Conservation (phyloP, 2,888 invertebrate species). For the Drosophila pullipes region DNA sequence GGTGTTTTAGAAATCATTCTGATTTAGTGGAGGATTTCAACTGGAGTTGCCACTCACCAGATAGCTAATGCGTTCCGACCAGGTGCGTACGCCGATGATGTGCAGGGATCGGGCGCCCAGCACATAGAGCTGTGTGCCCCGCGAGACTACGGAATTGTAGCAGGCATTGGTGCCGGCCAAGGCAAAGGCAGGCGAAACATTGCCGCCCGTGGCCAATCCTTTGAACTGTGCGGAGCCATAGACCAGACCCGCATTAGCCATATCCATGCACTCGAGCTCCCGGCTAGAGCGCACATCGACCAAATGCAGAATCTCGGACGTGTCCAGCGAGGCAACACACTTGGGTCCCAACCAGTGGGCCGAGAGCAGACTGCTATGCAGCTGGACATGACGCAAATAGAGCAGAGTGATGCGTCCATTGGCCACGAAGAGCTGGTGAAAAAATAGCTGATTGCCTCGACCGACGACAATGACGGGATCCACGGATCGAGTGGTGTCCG, state of each 20-base stretch:
- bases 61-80: constrained; percentile 89
- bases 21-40: neutral
- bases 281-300: constrained; percentile 95
- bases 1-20: neutral
- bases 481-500: constrained; percentile 88
- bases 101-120: constrained; percentile 89
- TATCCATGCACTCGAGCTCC: constrained; percentile 93
- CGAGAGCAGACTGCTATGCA: constrained; percentile 90
- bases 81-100: constrained; percentile 88
- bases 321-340: constrained; percentile 94
- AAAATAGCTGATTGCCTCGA: constrained; percentile 92
- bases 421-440: constrained; percentile 89
- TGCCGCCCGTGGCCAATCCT: constrained; percentile 97
- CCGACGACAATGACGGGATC: constrained; percentile 96
- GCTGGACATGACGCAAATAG: constrained; percentile 90
- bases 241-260: constrained; percentile 92
- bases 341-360: constrained; percentile 93
- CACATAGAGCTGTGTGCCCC: constrained; percentile 89
- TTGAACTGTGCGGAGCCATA: constrained; percentile 94
- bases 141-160: constrained; percentile 90
- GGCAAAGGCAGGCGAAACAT: constrained; percentile 90
- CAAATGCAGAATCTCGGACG: constrained; percentile 92
- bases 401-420: constrained; percentile 87
- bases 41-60: constrained; percentile 84
- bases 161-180: constrained; percentile 88